A percentile compares a stretch with the other conserved stretches of the same genome.
Evolutionary conservation across 2,113 vertebrate species (phyloP).

Genomic region (Mohoua ochrocephala): DNA sequence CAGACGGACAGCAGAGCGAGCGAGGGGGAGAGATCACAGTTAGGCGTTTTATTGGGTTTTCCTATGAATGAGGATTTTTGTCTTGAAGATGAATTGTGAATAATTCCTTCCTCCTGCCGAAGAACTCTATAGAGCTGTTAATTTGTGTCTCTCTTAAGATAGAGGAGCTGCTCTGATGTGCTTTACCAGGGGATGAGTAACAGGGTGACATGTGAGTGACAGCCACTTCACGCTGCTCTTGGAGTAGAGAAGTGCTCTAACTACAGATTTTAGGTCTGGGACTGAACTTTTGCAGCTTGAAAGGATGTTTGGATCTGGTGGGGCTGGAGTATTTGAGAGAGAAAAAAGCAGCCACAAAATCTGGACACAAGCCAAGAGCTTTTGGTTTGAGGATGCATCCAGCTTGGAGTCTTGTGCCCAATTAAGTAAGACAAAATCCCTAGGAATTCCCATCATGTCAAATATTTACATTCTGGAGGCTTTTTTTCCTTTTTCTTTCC

Average conservation of each 20-base stretch:
- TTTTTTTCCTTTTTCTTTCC: background rate
- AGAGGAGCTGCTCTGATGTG: background rate
- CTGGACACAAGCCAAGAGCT: conserved; percentile 8
- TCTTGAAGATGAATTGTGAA: conserved; percentile 1
- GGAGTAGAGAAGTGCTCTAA: background rate
- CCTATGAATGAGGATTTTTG: conserved; percentile 21
- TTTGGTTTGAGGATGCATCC: conserved; percentile 27
- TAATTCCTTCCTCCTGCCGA: background rate
- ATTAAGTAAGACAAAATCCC: background rate
- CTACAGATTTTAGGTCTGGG: background rate
- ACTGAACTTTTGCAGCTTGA: background rate
- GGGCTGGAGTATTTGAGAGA: background rate
- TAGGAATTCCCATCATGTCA: background rate
- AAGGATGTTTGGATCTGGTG: conserved; percentile 1
- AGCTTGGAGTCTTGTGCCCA: background rate
- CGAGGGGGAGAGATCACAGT: background rate
- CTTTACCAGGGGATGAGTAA: background rate
- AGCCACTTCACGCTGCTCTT: background rate
- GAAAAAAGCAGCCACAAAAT: background rate
- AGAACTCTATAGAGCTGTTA: background rate
- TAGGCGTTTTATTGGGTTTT: background rate
- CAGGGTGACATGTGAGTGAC: background rate
- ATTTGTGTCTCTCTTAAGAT: background rate
- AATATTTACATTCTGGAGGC: background rate
- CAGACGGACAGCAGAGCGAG: background rate